These are phyloP conservation scores for Acrocephalus arundinaceus DNA, from an alignment of 2,113 vertebrate genomes.

Conservation along the genomic window DNA sequence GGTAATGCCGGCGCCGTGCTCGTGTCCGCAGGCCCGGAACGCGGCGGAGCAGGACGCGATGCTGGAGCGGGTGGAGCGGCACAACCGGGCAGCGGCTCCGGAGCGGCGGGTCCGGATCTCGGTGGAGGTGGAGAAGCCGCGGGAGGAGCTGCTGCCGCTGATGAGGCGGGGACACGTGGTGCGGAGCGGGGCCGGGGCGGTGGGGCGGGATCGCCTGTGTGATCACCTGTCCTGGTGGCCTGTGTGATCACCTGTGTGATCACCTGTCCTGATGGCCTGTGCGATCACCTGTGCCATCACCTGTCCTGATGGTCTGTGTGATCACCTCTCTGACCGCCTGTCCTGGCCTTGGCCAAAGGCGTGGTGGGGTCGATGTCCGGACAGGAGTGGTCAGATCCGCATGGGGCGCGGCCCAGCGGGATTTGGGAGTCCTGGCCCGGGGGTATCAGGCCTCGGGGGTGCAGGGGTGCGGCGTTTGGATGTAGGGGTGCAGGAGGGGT, in stretches of 20 bases:
- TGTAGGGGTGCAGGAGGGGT: background rate
- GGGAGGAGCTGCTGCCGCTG: conserved; percentile 84
- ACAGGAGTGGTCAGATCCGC: background rate
- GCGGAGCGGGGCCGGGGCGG: conserved; percentile 53
- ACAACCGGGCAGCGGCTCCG: conserved; percentile 70
- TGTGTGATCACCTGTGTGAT: too few species aligned
- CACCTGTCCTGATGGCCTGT: background rate
- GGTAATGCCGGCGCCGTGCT: background rate
- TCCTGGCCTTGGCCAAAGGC: background rate
- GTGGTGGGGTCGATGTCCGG: background rate
- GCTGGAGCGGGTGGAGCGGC: conserved; percentile 79
- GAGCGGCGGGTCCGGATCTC: conserved; percentile 76
- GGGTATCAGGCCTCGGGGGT: background rate
- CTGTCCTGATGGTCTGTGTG: too few species aligned
- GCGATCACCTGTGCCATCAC: too few species aligned
- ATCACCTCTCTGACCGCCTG: too few species aligned
- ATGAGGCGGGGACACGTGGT: conserved; percentile 87
- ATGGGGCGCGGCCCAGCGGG: background rate
- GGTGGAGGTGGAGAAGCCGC: conserved; percentile 91
- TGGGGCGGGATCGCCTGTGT: background rate
- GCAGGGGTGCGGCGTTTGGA: background rate
- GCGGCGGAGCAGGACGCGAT: conserved; percentile 87
- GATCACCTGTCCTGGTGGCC: accelerated
- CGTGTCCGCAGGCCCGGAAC: conserved; percentile 82
- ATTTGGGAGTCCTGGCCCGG: background rate